phyloP scores from a whole-genome alignment of 2,888 invertebrate genomes.

The Meiosimyza decipiens region DNA sequence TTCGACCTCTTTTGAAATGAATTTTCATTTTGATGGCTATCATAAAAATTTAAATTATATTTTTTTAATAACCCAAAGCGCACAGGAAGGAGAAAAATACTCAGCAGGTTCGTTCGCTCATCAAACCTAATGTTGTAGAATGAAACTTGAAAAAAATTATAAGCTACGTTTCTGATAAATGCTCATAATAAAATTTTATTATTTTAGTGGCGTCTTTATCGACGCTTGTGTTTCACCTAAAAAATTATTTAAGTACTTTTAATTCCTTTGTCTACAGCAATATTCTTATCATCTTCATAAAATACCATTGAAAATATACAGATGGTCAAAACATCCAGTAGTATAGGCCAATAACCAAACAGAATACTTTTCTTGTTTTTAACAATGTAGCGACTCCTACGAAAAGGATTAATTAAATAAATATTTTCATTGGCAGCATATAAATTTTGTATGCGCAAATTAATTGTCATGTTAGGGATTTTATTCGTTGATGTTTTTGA shows the following conservation, averaged over 20 bases:
- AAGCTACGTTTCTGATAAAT: constrained; percentile 16
- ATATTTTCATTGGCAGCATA: constrained; percentile 27
- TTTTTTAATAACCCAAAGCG: constrained; percentile 25
- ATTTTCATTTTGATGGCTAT: constrained; percentile 33
- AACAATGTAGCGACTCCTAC: constrained; percentile 29
- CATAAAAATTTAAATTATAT: constrained; percentile 33
- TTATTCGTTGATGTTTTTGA: constrained; percentile 16
- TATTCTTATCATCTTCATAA: constrained; percentile 29
- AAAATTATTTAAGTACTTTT: constrained; percentile 35
- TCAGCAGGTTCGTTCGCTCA: too few relatives aligned
- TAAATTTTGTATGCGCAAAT: constrained; percentile 20
- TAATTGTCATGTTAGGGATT: constrained; percentile 7
- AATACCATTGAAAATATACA: constrained; percentile 37
- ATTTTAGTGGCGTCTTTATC: constrained; percentile 13
- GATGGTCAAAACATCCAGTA: constrained; percentile 2
- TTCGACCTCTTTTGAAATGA: constrained; percentile 41
- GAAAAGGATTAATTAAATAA: constrained; percentile 37
- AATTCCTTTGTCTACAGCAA: constrained; percentile 32
- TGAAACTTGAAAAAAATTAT: too few relatives aligned
- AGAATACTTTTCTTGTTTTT: neutral
- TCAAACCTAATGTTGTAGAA: too few relatives aligned
- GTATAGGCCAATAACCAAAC: neutral
- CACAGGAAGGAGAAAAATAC: too few relatives aligned
- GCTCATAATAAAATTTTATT: constrained; percentile 35
- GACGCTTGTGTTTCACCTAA: constrained; percentile 25